Evolutionary conservation across 2,888 invertebrate species (phyloP).

Genomic region (Hypercompe scribonia): DNA sequence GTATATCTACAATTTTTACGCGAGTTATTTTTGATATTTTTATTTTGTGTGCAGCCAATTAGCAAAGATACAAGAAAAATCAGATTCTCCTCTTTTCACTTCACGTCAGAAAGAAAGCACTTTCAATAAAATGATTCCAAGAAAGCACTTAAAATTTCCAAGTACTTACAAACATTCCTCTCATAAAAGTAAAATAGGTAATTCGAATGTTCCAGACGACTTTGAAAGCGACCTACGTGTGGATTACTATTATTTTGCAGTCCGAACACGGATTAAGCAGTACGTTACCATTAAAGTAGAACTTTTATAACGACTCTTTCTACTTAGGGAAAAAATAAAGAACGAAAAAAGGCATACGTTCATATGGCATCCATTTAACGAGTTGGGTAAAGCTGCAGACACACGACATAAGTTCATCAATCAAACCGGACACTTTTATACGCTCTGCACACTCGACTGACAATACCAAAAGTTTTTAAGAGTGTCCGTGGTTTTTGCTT

Average conservation of each 20-base stretch:
- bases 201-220: slow-evolving; percentile 26
- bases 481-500: slow-evolving; percentile 46
- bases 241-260: slow-evolving; percentile 45
- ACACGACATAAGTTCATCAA: slow-evolving; percentile 72
- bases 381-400: slow-evolving; percentile 50
- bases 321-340: slow-evolving; percentile 40
- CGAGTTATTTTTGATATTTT: background rate
- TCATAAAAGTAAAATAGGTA: slow-evolving; percentile 27
- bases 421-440: slow-evolving; percentile 70
- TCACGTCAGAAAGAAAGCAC: background rate
- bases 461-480: slow-evolving; percentile 52
- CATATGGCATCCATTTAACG: slow-evolving; percentile 48
- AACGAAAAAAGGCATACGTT: slow-evolving; percentile 20
- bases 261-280: slow-evolving; percentile 50
- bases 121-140: slow-evolving; percentile 11
- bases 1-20: background rate
- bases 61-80: background rate
- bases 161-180: slow-evolving; percentile 10
- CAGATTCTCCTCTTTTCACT: background rate
- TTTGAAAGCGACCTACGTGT: slow-evolving; percentile 28
- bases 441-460: slow-evolving; percentile 59
- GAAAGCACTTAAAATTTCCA: slow-evolving; percentile 19
- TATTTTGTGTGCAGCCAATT: background rate
- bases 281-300: slow-evolving; percentile 43
- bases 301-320: slow-evolving; percentile 43